Base-by-base conservation (phyloP, 2,797 vertebrate genomes). In the Gila robusta region DNA sequence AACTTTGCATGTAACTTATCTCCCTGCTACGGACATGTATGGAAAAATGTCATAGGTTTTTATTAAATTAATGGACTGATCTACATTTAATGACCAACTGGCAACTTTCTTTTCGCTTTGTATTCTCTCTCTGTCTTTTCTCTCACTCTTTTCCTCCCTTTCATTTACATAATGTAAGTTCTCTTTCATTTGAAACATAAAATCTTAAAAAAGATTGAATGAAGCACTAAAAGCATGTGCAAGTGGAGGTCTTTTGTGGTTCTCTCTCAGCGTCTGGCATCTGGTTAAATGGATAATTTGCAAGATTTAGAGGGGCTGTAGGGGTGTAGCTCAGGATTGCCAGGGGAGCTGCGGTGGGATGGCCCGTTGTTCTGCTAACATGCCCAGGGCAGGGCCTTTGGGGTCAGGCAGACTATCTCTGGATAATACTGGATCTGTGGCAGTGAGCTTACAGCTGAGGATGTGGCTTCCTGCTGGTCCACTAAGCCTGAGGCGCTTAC, bases 181-280 rank as follows among this genome's bases (percentile, higher is more conserved):
- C 49, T 39, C 5, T 79, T 59, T 52, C 32, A n/a, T 83, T 72
- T 78, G 56, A 89, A 93, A 93, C 93, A 93, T 67, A 91, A 94
- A 92, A 95, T 95, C 94, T 95, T 96, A 94, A 95, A 95, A 95
- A 95, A 96, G 95, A 97, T 97, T 95, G 96, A 96, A 95, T 93
- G 89, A 93, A 93, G 92, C 92, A 94, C 91, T 95, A 92, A 95
- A 92, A 94, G 92, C 92, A 91, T 82, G 91, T 93, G 82, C 85
- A 92, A 94, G 93, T 92, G 92, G 91, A 92, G 35, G 79, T 93
- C 93, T 93, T 92, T 93, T 93, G 77, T 79, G 77, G 16, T 79
- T 73, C 59, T 86, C n/a, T 52, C 32, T 66, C 23, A n/a, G 70
- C 2, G 14, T n/a, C 39, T 84, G 82, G 59, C 49, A 49, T 71